Conservation (phyloP, 2,888 invertebrate species). For the Aphodius sticticus region DNA sequence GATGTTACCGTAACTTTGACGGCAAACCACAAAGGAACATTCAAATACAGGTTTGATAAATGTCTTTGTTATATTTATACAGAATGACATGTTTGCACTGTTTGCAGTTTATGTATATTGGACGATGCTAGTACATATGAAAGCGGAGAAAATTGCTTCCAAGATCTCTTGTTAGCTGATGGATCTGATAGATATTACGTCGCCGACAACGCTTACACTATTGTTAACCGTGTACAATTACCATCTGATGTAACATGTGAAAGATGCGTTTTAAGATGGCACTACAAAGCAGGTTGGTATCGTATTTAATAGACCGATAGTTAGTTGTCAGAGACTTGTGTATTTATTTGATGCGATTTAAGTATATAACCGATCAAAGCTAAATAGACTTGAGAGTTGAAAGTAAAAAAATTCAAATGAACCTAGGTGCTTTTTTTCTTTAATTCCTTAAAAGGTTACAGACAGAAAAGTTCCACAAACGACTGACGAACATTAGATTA, state of each 20-base stretch:
- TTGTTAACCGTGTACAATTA: conserved; percentile 46
- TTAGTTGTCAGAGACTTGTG: no score
- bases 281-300: conserved; percentile 52
- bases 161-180: conserved; percentile 42
- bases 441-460: no score
- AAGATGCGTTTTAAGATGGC: conserved; percentile 57
- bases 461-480: no score
- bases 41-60: conserved; percentile 48
- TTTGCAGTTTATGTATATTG: conserved; percentile 48
- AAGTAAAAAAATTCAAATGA: no score
- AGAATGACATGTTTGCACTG: not conserved
- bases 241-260: conserved; percentile 52
- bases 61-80: not conserved
- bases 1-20: conserved; percentile 54
- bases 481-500: no score
- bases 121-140: conserved; percentile 43
- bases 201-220: conserved; percentile 37
- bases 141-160: conserved; percentile 50
- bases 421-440: no score
- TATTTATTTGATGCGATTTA: no score
- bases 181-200: conserved; percentile 45
- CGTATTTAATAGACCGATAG: no score
- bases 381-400: no score
- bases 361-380: no score
- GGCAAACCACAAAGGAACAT: conserved; percentile 57